These are phyloP conservation scores for Bugula neritina DNA, from an alignment of 2,888 invertebrate species.

Conservation along the genomic window DNA sequence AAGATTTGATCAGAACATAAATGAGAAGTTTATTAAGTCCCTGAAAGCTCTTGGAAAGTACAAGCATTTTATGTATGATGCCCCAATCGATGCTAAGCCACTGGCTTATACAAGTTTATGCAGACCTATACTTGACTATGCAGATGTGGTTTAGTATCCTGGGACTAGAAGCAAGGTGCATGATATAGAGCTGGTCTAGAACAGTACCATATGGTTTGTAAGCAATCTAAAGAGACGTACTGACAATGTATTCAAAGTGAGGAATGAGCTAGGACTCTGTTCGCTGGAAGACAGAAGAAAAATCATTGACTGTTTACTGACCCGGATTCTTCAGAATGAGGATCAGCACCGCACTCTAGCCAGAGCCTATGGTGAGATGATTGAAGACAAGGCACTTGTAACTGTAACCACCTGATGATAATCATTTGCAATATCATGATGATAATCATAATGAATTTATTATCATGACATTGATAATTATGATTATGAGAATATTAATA, in stretches of 20 bases:
- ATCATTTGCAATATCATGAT: no score
- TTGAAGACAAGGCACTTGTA: neutral
- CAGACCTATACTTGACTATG: neutral
- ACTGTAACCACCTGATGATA: neutral
- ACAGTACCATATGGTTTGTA: neutral
- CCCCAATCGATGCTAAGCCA: neutral
- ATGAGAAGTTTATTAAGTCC: neutral
- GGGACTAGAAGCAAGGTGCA: neutral
- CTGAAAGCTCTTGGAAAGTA: neutral
- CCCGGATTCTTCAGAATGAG: neutral
- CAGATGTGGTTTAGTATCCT: neutral
- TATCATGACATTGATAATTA: no score
- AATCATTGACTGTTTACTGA: neutral
- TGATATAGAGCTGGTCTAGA: neutral
- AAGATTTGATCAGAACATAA: neutral
- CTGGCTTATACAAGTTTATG: conserved; percentile 13
- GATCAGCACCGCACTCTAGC: neutral
- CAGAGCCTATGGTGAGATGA: neutral
- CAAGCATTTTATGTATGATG: neutral
- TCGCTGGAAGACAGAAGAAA: neutral
- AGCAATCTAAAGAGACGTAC: neutral
- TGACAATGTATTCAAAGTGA: neutral
- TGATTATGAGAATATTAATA: no score
- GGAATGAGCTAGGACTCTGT: neutral
- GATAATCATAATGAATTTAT: no score